These are phyloP conservation scores for Drosophila mayaguana DNA, from an alignment of 2,888 invertebrate species.

Conservation along the genomic window DNA sequence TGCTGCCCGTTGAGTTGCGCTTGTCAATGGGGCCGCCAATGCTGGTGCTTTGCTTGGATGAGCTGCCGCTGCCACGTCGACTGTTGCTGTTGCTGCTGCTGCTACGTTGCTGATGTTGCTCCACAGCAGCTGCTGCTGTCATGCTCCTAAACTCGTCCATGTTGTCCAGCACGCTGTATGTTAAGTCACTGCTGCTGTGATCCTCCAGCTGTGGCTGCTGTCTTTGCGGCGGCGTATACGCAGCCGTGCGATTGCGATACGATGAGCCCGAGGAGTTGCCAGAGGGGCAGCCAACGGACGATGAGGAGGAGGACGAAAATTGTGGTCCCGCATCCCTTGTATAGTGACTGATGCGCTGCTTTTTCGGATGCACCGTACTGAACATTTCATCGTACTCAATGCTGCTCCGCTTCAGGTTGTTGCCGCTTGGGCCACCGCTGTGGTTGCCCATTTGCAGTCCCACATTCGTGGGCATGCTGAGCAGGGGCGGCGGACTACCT, in stretches of 20 bases:
- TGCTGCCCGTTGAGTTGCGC: constrained; percentile 71
- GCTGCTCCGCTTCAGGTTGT: constrained; percentile 86
- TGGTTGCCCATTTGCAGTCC: constrained; percentile 29
- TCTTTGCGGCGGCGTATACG: constrained; percentile 74
- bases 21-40: constrained; percentile 64
- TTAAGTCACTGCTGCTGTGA: constrained; percentile 78
- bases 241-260: constrained; percentile 52
- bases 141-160: constrained; percentile 81
- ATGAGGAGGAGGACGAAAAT: constrained; percentile 6
- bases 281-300: constrained; percentile 2
- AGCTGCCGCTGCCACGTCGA: constrained; percentile 49
- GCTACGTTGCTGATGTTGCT: constrained; percentile 38
- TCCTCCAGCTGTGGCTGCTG: constrained; percentile 61
- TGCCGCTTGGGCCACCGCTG: constrained; percentile 12
- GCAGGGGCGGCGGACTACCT: constrained; percentile 89
- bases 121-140: constrained; percentile 51
- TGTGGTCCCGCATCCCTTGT: constrained; percentile 86
- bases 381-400: constrained; percentile 87
- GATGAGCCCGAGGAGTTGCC: constrained; percentile 31
- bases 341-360: constrained; percentile 94
- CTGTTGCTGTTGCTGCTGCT: constrained; percentile 33
- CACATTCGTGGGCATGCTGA: constrained; percentile 29
- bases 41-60: constrained; percentile 44
- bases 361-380: constrained; percentile 86
- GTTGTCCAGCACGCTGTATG: constrained; percentile 83